phyloP scores from a whole-genome alignment of 2,797 vertebrate species.

The Todus mexicanus region DNA sequence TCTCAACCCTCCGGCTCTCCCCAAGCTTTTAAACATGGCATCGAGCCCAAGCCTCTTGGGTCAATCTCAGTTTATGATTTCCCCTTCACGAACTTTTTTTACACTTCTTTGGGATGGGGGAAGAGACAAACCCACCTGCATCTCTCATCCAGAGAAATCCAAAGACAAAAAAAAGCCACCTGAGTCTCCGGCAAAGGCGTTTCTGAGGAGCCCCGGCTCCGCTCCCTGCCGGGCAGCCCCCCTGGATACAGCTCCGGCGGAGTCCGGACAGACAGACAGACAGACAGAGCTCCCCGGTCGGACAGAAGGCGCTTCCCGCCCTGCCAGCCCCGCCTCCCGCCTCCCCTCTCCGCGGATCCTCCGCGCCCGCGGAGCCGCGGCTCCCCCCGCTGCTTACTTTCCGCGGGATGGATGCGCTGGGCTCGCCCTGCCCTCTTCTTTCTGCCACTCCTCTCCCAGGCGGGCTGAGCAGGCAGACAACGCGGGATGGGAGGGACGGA shows the following conservation, averaged over 20 bases:
- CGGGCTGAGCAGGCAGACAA: too few species aligned
- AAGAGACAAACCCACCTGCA: background rate
- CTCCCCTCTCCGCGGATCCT: background rate
- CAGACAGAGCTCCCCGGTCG: too few species aligned
- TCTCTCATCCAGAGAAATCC: background rate
- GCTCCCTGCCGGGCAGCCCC: too few species aligned
- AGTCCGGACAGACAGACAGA: too few species aligned
- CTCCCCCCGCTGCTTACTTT: background rate
- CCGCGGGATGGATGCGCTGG: background rate
- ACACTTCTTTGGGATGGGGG: background rate
- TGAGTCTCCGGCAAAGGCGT: too few species aligned
- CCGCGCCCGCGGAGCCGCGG: background rate
- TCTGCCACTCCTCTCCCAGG: background rate
- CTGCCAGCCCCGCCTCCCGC: background rate
- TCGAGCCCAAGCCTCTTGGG: background rate
- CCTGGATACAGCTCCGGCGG: too few species aligned
- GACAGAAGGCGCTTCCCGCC: too few species aligned
- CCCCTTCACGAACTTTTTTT: background rate
- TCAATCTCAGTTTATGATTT: background rate
- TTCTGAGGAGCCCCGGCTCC: background rate
- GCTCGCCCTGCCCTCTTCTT: background rate
- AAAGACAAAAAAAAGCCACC: too few species aligned
- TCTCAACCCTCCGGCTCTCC: background rate
- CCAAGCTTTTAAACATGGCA: accelerated
- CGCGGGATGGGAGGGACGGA: too few species aligned